Conservation (phyloP, 2,888 invertebrate genomes). For the Podotricha telesiphe region DNA sequence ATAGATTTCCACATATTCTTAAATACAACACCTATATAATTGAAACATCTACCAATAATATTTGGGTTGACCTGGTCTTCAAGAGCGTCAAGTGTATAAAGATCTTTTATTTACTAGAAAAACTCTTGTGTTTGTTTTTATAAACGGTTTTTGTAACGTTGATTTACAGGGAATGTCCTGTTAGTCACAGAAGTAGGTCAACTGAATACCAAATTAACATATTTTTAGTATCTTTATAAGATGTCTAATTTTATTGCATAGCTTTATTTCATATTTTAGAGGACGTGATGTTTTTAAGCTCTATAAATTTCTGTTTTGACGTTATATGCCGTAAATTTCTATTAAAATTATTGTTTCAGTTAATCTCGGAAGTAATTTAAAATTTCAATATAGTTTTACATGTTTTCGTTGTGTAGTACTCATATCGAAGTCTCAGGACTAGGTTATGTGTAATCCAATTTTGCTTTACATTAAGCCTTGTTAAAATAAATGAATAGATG, state of each 20-base stretch:
- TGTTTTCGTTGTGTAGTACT: neutral
- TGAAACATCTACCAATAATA: too few species aligned
- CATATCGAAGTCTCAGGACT: too few species aligned
- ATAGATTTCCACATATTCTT: too few species aligned
- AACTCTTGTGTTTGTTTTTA: neutral
- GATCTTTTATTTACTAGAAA: too few species aligned
- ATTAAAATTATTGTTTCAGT: neutral
- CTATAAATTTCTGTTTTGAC: constrained; percentile 15
- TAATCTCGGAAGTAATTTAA: neutral
- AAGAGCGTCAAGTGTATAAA: too few species aligned
- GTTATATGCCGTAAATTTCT: neutral
- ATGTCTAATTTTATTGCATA: constrained; percentile 16
- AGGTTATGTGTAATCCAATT: too few species aligned
- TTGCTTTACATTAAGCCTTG: too few species aligned
- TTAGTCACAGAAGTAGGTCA: constrained; percentile 15
- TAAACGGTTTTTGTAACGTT: neutral
- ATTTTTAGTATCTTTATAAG: constrained; percentile 1
- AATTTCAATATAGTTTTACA: neutral
- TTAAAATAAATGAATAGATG: too few species aligned
- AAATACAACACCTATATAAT: too few species aligned
- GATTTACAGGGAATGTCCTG: neutral
- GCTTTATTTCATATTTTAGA: constrained; percentile 15
- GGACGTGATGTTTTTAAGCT: constrained; percentile 11
- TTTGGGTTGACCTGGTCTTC: too few species aligned
- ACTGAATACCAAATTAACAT: neutral